phyloP scores from a whole-genome alignment of 2,113 vertebrate genomes.

The Hippocampus guttulatus region DNA sequence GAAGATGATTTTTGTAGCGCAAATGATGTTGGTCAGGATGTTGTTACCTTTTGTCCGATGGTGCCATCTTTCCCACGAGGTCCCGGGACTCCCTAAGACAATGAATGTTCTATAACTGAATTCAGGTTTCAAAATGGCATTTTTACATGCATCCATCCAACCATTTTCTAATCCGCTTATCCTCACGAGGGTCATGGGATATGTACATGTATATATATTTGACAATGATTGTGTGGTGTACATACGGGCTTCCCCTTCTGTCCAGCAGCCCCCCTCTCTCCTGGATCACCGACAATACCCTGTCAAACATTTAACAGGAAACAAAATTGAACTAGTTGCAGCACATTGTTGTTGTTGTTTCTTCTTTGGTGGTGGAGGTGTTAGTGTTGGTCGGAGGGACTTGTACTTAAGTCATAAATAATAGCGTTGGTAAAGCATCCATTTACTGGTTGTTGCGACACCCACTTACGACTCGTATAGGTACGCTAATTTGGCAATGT shows the following conservation, averaged over 20 bases:
- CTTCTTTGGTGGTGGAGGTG: background rate
- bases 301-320: conserved; percentile 34
- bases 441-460: background rate
- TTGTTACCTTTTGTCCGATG: conserved; percentile 64
- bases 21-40: background rate
- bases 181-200: too few species aligned
- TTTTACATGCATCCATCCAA: too few species aligned
- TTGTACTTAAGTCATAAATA: background rate
- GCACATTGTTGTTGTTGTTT: background rate
- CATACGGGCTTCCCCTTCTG: conserved; percentile 74
- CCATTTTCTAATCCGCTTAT: too few species aligned
- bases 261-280: conserved; percentile 67
- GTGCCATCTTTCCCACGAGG: conserved; percentile 60
- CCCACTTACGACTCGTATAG: background rate
- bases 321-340: background rate
- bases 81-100: conserved; percentile 67
- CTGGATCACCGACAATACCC: conserved; percentile 77
- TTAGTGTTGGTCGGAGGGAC: background rate
- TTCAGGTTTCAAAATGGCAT: background rate
- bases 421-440: background rate
- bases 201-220: background rate
- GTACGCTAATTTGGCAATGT: background rate
- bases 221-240: conserved; percentile 20
- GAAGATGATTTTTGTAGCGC: conserved; percentile 2
- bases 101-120: background rate